Base-by-base conservation (phyloP, 2,888 invertebrate species). In the Parapristionchus giblindavisi region DNA sequence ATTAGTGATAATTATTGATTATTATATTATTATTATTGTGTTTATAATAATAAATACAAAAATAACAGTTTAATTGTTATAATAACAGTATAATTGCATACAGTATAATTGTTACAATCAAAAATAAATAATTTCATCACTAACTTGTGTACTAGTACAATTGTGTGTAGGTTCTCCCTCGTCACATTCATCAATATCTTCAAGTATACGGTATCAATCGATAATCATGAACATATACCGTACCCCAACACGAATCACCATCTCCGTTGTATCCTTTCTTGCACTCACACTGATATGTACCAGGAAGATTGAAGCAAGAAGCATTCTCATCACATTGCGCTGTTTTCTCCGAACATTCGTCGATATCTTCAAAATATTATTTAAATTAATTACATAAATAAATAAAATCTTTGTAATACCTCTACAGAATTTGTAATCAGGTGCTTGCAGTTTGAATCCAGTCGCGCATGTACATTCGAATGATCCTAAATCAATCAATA, bases 231-330 rank as follows among this genome's bases (percentile, higher is more conserved):
- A 6, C 8, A 24, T 54, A 8, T 54, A 6, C 17, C 68, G n/a
- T 27, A 68, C 68, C 68, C 48, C 51, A 52, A 21, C 68, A 68
- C n/a, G 34, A 24, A 24, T 52, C 48, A 21, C 68, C 56, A 34
- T 71, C 48, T 27, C 71, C 71, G n/a, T 48, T 56, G 84, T 89
- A 92, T 0, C 93, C 93, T 8, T 90, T 89, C 54, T 90, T 90
- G 84, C 93, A 93, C 77, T 86, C 76, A 73, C 84, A 84, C 5
- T 51, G 24, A 74, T 74, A 84, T 3, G 78, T 76, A 21, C 85
- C 85, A 0, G 77, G 71, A n/a, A 52, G 40, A 60, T 84, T 84
- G 38, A 66, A 43, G 68, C 84, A 84, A 48, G 72, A 36, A 6
- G 84, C 78, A 56, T 84, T 78, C 29, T 61, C n/a, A 11, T 85